Percentiles rank a stretch among this genome's conserved stretches.
Conservation (phyloP, 2,113 vertebrate genomes). For the Carassius auratus region DNA sequence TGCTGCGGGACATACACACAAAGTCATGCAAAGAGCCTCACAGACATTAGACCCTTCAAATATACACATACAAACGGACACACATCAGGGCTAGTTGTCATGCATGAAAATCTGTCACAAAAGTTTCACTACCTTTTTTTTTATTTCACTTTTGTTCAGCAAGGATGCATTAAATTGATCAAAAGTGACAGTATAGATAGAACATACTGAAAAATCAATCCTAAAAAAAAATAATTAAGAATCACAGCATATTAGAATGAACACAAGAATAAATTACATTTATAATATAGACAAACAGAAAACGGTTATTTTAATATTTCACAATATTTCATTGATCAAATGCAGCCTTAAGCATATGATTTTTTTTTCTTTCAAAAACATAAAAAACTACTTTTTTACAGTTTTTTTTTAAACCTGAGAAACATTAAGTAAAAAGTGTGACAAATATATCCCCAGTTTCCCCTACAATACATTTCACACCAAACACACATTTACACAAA, state of each 20-base stretch:
- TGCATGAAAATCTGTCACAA: neutral
- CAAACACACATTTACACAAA: neutral
- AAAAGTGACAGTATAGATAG: neutral
- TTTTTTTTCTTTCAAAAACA: neutral
- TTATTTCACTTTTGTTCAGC: neutral
- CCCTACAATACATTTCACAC: neutral
- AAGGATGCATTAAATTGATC: neutral
- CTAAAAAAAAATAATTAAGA: too few species aligned
- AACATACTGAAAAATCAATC: too few species aligned
- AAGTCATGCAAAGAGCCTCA: conserved; percentile 1
- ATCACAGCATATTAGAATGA: neutral
- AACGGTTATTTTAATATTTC: neutral
- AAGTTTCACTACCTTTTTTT: neutral
- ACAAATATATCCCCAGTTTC: neutral
- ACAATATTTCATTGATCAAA: neutral
- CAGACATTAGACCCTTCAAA: conserved; percentile 6
- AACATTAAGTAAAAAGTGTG: neutral
- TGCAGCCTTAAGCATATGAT: neutral
- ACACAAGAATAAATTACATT: neutral
- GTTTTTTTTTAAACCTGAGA: neutral
- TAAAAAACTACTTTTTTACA: neutral
- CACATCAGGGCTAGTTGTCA: neutral
- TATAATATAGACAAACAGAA: neutral
- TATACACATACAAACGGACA: neutral
- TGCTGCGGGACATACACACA: neutral